phyloP scores from a whole-genome alignment of 1,140 invertebrate genomes.

The Lasioglossum albipes region DNA sequence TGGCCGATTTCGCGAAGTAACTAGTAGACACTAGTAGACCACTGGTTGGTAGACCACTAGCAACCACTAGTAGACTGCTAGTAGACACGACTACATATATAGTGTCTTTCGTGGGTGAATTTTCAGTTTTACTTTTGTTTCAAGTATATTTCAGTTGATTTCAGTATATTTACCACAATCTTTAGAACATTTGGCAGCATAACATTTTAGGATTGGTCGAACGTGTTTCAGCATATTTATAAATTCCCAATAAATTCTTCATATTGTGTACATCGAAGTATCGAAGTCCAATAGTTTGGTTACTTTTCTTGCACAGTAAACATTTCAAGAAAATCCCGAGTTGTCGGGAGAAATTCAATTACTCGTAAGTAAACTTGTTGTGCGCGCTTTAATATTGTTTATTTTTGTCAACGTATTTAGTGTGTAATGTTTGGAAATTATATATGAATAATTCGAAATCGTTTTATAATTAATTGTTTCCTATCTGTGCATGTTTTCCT shows the following conservation, averaged over 20 bases:
- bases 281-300: background rate
- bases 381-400: background rate
- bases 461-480: background rate
- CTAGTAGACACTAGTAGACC: constrained; percentile 5
- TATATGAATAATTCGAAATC: background rate
- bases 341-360: background rate
- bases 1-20: background rate
- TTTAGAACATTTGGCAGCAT: background rate
- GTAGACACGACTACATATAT: too few relatives aligned
- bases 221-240: background rate
- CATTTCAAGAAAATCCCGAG: background rate
- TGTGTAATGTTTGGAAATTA: background rate
- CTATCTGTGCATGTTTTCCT: background rate
- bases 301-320: background rate
- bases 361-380: background rate
- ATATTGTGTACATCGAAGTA: background rate
- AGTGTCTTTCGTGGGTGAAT: constrained; percentile 15
- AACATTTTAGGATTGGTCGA: background rate
- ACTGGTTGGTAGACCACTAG: too few relatives aligned
- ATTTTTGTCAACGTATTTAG: background rate
- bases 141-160: background rate
- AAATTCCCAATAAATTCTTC: too few relatives aligned
- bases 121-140: background rate
- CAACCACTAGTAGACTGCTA: too few relatives aligned
- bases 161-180: background rate